Evolutionary conservation across 2,113 vertebrate species (phyloP).

Genomic region (Taxidea taxus): DNA sequence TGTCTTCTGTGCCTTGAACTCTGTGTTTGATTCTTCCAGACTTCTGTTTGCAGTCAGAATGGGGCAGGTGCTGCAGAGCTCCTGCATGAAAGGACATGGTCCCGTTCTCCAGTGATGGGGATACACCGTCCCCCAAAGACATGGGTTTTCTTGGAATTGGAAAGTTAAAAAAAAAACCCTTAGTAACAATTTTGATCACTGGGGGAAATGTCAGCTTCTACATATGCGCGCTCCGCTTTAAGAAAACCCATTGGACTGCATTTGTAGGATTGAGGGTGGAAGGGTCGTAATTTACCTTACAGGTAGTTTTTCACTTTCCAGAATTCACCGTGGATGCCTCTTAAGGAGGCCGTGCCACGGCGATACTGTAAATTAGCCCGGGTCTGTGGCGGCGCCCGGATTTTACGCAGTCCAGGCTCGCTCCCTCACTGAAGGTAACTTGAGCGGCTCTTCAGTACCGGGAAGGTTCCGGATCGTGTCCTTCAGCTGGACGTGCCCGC

Average conservation of each 20-base stretch:
- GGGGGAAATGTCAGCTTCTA: not conserved
- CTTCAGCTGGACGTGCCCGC: not conserved
- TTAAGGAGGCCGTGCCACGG: not conserved
- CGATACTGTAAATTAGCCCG: fast-evolving
- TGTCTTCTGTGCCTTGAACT: not conserved
- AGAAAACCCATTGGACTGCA: not conserved
- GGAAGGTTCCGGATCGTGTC: fast-evolving
- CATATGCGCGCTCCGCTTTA: not conserved
- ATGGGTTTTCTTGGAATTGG: not conserved
- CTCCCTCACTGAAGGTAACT: fast-evolving
- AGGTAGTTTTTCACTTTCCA: not conserved
- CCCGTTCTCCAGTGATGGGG: no score
- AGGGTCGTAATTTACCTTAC: not conserved
- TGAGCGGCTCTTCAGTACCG: fast-evolving
- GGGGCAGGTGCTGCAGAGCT: not conserved
- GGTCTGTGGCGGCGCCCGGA: not conserved
- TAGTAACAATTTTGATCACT: not conserved
- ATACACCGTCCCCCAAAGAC: not conserved
- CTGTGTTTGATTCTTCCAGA: not conserved
- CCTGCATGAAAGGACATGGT: not conserved
- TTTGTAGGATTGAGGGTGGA: not conserved
- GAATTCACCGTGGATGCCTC: no score
- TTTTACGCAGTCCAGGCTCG: not conserved
- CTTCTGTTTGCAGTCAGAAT: not conserved
- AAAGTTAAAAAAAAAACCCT: not conserved